Percentiles rank a stretch among this genome's conserved stretches.
Conservation (phyloP, 2,797 vertebrate species). For the Cyclura pinguis region DNA sequence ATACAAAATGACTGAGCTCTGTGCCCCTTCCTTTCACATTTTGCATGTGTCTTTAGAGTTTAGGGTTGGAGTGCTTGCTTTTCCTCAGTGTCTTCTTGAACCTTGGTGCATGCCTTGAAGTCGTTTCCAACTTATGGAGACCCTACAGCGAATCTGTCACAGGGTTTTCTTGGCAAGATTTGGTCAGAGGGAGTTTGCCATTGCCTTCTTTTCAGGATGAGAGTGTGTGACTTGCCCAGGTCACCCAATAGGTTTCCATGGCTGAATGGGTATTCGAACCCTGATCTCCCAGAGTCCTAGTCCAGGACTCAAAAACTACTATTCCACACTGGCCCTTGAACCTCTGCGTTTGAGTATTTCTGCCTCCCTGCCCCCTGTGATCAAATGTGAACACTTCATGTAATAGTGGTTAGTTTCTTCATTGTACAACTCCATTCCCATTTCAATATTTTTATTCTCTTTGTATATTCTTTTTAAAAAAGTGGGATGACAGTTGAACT, state of each 20-base stretch:
- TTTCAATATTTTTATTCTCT: neutral
- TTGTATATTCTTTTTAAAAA: neutral
- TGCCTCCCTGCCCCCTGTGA: neutral
- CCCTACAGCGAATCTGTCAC: too few relatives aligned
- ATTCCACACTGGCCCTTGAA: constrained; percentile 17
- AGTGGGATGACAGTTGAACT: neutral
- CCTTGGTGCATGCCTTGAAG: too few relatives aligned
- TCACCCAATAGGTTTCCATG: too few relatives aligned
- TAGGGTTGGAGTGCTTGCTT: neutral
- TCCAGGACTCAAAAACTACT: too few relatives aligned
- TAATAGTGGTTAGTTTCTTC: neutral
- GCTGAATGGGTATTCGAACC: too few relatives aligned
- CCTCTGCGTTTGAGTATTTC: neutral
- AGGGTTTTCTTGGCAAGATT: too few relatives aligned
- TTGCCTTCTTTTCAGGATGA: too few relatives aligned
- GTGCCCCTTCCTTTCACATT: neutral
- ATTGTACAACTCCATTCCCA: neutral
- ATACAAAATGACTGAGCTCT: neutral
- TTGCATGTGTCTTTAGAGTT: neutral
- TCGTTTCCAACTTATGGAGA: too few relatives aligned
- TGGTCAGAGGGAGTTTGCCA: too few relatives aligned
- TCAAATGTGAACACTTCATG: neutral
- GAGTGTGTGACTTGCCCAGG: too few relatives aligned
- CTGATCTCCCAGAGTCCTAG: too few relatives aligned
- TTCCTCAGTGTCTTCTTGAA: neutral